Evolutionary conservation across 2,888 invertebrate genomes (phyloP).

Genomic region (Anoplius nigerrimus): DNA sequence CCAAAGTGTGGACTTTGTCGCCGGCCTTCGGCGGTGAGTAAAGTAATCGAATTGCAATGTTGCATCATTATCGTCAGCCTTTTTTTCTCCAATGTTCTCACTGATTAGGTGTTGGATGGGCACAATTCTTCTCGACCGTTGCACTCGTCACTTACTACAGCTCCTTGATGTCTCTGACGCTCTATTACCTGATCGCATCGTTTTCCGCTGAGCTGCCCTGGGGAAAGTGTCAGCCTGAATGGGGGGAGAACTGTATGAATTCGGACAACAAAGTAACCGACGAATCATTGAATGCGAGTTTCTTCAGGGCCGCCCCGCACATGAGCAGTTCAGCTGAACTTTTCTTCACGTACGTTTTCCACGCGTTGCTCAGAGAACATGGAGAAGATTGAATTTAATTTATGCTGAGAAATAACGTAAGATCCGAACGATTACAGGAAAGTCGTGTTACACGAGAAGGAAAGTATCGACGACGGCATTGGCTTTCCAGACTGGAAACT

Average conservation of each 20-base stretch:
- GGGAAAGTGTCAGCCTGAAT: conserved; percentile 72
- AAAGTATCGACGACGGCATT: conserved; percentile 77
- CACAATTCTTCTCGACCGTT: conserved; percentile 74
- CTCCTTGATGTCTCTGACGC: conserved; percentile 75
- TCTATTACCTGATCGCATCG: conserved; percentile 75
- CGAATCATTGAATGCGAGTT: conserved; percentile 14
- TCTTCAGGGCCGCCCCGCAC: conserved; percentile 15
- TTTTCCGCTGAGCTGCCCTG: conserved; percentile 75
- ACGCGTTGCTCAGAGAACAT: background rate
- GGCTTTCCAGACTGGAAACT: conserved; percentile 78
- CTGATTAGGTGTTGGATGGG: conserved; percentile 82
- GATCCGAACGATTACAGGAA: conserved; percentile 69
- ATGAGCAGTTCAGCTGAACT: conserved; percentile 68
- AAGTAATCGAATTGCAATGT: background rate
- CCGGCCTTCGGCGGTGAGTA: conserved; percentile 77
- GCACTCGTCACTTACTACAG: conserved; percentile 76
- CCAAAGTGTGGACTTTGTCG: conserved; percentile 82
- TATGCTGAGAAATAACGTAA: no score
- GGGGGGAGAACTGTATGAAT: conserved; percentile 67
- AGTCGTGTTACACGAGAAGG: conserved; percentile 77
- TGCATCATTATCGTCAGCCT: background rate
- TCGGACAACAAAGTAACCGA: conserved; percentile 25
- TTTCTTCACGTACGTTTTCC: conserved; percentile 66
- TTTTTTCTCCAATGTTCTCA: conserved; percentile 71
- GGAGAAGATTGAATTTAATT: no score